Evolutionary conservation across 2,888 invertebrate genomes (phyloP).

Genomic region (Hydropsyche betteni): DNA sequence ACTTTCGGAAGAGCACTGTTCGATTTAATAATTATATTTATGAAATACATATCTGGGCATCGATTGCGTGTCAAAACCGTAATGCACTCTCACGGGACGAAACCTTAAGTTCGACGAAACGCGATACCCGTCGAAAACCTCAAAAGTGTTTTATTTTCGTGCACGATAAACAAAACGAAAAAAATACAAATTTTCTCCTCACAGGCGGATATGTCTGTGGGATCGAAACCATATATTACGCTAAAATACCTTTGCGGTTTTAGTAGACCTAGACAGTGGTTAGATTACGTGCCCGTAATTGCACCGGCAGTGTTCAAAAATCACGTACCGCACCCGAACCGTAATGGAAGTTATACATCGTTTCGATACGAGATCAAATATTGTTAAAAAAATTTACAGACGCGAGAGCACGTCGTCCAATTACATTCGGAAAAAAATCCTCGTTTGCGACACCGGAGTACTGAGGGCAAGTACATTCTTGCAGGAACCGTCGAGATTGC

Average conservation of each 20-base stretch:
- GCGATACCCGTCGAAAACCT: background rate
- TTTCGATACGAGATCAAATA: background rate
- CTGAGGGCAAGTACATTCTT: constrained; percentile 17
- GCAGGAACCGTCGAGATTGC: constrained; percentile 21
- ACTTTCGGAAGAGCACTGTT: no score
- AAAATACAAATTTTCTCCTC: constrained; percentile 27
- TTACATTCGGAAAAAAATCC: background rate
- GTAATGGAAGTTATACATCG: constrained; percentile 11
- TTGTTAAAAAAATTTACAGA: background rate
- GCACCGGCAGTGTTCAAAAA: constrained; percentile 3
- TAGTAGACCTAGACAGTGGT: constrained; percentile 40
- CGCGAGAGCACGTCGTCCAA: constrained; percentile 5
- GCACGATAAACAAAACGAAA: constrained; percentile 1
- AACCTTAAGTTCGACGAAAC: constrained; percentile 9
- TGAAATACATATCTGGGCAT: no score
- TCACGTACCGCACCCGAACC: constrained; percentile 20
- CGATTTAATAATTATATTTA: no score
- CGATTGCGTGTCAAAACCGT: no score
- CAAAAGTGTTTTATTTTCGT: background rate
- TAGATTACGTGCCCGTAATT: constrained; percentile 26
- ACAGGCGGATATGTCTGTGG: constrained; percentile 32
- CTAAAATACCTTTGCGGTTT: constrained; percentile 47
- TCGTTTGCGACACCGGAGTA: constrained; percentile 15
- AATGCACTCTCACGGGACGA: background rate
- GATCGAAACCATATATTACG: constrained; percentile 50